These are phyloP conservation scores for Drosophila virilis DNA, from an alignment of 1,140 invertebrate genomes.

Conservation along the genomic window DNA sequence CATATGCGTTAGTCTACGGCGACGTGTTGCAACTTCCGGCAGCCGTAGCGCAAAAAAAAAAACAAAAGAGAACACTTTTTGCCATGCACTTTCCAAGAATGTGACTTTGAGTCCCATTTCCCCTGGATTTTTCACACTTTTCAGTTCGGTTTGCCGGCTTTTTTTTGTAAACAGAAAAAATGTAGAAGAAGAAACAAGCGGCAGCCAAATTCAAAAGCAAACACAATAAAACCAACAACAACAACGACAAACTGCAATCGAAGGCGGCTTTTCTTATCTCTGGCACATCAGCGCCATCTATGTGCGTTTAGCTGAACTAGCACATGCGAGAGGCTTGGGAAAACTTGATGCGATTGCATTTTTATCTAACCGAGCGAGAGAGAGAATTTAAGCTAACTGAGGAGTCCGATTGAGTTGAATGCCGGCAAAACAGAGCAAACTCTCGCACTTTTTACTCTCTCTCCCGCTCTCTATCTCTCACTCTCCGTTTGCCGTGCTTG, in stretches of 20 bases:
- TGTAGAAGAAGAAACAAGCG: conserved; percentile 1
- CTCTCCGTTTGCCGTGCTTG: background rate
- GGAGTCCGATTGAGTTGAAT: conserved; percentile 17
- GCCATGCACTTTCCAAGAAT: conserved; percentile 68
- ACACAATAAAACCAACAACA: background rate
- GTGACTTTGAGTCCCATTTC: conserved; percentile 45
- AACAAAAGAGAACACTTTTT: conserved; percentile 68
- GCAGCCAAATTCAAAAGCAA: conserved; percentile 2
- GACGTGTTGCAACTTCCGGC: conserved; percentile 77
- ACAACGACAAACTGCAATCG: conserved; percentile 43
- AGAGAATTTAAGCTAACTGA: conserved; percentile 8
- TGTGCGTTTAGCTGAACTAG: conserved; percentile 55
- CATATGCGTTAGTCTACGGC: conserved; percentile 60
- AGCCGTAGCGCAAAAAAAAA: conserved; percentile 11
- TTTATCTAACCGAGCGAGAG: conserved; percentile 35
- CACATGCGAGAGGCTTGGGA: conserved; percentile 9
- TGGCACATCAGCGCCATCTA: conserved; percentile 57
- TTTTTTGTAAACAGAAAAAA: conserved; percentile 48
- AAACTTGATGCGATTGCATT: conserved; percentile 34
- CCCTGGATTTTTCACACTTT: background rate
- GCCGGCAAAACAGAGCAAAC: conserved; percentile 34
- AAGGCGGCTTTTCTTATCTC: conserved; percentile 38
- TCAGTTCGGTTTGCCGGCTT: conserved; percentile 12
- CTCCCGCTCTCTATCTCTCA: conserved; percentile 7
- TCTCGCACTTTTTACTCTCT: conserved; percentile 7